These are phyloP conservation scores for Andrena minutula DNA, from an alignment of 2,888 invertebrate species.

Conservation along the genomic window DNA sequence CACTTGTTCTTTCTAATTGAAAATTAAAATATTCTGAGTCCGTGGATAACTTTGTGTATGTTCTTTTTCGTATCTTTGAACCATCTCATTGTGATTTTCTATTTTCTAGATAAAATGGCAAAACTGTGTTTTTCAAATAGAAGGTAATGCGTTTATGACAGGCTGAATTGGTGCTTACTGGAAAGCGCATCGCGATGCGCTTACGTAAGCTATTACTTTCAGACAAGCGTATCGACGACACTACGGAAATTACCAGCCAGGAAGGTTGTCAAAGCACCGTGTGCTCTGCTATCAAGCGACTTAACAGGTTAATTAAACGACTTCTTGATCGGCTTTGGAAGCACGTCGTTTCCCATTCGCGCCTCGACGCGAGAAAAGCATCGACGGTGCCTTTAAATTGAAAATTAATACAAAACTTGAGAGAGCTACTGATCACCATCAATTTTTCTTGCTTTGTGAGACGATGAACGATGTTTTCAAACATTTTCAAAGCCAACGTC, in stretches of 20 bases:
- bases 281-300: constrained; percentile 19
- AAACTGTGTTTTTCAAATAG: constrained; percentile 8
- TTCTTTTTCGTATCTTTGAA: too few relatives aligned
- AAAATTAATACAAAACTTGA: not conserved
- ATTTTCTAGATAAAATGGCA: not conserved
- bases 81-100: too few relatives aligned
- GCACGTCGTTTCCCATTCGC: not conserved
- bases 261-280: constrained; percentile 31
- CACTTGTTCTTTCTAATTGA: too few relatives aligned
- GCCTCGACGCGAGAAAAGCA: not conserved
- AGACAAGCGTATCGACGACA: constrained; percentile 19
- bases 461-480: not conserved
- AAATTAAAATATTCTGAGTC: too few relatives aligned
- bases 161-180: constrained; percentile 11
- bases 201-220: constrained; percentile 41
- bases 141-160: constrained; percentile 5
- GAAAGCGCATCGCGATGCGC: constrained; percentile 24
- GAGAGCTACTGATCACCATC: not conserved
- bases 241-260: constrained; percentile 30
- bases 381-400: not conserved
- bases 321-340: not conserved
- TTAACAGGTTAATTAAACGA: constrained; percentile 49
- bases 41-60: too few relatives aligned
- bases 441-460: not conserved
- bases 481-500: not conserved